Base-by-base conservation (phyloP, 30 jellyfish, hydroid and myxozoan genomes). In the Cassiopea xamachana region DNA sequence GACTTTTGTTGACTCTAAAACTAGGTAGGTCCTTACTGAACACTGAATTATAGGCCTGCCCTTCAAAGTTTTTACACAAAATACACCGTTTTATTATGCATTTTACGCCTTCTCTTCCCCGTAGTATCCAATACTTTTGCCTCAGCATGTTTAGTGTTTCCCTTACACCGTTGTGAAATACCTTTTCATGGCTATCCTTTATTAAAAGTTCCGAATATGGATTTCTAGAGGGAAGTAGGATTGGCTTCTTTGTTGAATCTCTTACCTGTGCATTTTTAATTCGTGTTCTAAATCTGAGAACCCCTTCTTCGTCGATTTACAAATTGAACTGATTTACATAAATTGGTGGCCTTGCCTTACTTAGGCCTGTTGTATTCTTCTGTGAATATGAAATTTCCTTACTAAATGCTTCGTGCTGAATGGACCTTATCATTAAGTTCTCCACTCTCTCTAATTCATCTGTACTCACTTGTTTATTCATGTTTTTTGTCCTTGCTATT, bases 61-160 rank as follows among this genome's bases (percentile, higher is more conserved):
- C 89, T 80, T 80, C 89, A 13, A 80, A 61, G 18, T 60, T 58
- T 46, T 80, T 80, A 79, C 89, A 80, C 59, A 80, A 46, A n/a
- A 80, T 46, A 18, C 79, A 80, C 7, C 89, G 64, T 59, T 39
- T 69, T 47, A 48, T 43, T 78, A 16, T 43, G 43, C 62, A 6
- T 69, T 88, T 80, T 13, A 67, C 91, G 62, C 15, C 46, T 62
- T 47, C 91, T 49, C 91, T 78, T 19, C 95, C 95, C 79, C 79
- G 82, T 9, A 75, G 88, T 46, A 87, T 59, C 94, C 94, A 87
- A 76, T 74, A 75, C 43, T 73, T 69, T 62, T 81, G 90, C 18
- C 89, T 77, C 81, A 87, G 7, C 81, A 60, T 8, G 60, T 77
- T 87, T 13, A 87, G 49, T 46, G 94, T 87, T 69, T 69, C 94